Evolutionary conservation across 2,113 vertebrate genomes (phyloP).

Genomic region (Taurulus bubalis): DNA sequence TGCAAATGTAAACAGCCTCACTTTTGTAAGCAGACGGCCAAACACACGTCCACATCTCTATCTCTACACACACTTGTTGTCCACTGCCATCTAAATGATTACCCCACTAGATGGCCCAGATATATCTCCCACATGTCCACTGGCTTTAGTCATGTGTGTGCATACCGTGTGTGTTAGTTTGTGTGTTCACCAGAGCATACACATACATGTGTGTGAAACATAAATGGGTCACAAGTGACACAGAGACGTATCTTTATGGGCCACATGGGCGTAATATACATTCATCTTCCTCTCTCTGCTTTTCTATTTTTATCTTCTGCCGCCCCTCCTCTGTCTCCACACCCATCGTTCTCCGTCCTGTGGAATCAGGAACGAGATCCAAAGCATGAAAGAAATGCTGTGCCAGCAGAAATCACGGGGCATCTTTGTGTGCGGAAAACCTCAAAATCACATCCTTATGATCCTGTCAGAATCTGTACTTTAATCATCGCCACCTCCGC

Average conservation of each 20-base stretch:
- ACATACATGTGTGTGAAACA: slow-evolving; percentile 15
- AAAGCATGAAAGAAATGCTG: slow-evolving; percentile 7
- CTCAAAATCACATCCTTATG: neutral
- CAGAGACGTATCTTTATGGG: slow-evolving; percentile 18
- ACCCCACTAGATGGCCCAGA: neutral
- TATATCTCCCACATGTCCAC: slow-evolving; percentile 4
- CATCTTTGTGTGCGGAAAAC: neutral
- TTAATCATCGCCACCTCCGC: neutral
- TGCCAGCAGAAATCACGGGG: neutral
- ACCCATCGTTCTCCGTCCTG: neutral
- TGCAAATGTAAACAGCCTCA: too few species aligned
- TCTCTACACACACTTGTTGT: slow-evolving; percentile 6
- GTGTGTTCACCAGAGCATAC: neutral
- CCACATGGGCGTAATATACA: slow-evolving; percentile 35
- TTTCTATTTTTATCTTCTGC: slow-evolving; percentile 22
- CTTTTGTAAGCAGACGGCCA: too few species aligned
- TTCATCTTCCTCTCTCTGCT: slow-evolving; percentile 26
- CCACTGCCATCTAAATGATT: neutral
- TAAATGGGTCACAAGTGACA: slow-evolving; percentile 59
- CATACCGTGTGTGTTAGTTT: neutral
- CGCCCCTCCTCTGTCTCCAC: neutral
- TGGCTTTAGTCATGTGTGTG: slow-evolving; percentile 6
- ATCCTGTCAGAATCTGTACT: too few species aligned
- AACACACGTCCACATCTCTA: too few species aligned
- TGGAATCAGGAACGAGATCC: slow-evolving; percentile 8